Evolutionary conservation across 2,113 vertebrate genomes (phyloP).

Genomic region (Rissa tridactyla): DNA sequence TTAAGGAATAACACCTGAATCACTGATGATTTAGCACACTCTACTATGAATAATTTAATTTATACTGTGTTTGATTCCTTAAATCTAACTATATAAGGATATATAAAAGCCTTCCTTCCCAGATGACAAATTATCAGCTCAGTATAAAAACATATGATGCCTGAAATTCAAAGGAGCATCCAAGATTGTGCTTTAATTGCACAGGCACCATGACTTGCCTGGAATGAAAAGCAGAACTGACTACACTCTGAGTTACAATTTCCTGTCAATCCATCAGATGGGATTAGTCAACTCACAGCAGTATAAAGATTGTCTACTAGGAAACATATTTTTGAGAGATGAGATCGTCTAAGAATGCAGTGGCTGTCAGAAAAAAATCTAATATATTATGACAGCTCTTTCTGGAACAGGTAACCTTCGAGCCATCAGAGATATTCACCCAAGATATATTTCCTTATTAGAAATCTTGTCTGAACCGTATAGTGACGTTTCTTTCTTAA

Average conservation of each 20-base stretch:
- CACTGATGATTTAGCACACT: not conserved
- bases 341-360: not conserved
- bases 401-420: not conserved
- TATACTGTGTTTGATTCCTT: not conserved
- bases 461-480: not conserved
- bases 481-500: too few species aligned
- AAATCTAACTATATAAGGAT: not conserved
- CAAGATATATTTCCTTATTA: not conserved
- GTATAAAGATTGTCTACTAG: not conserved
- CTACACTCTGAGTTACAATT: not conserved
- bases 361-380: not conserved
- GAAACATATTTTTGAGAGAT: not conserved
- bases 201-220: not conserved
- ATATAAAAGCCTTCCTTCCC: not conserved
- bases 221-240: not conserved
- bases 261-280: not conserved
- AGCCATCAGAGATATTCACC: not conserved
- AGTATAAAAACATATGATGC: not conserved
- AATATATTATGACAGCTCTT: not conserved
- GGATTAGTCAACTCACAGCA: not conserved
- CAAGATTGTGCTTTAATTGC: not conserved
- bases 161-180: constrained; percentile 1
- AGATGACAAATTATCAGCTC: constrained; percentile 3
- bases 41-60: not conserved
- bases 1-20: not conserved